phyloP scores from a whole-genome alignment of 2,797 vertebrate species.

The Leptatherina wallacei region DNA sequence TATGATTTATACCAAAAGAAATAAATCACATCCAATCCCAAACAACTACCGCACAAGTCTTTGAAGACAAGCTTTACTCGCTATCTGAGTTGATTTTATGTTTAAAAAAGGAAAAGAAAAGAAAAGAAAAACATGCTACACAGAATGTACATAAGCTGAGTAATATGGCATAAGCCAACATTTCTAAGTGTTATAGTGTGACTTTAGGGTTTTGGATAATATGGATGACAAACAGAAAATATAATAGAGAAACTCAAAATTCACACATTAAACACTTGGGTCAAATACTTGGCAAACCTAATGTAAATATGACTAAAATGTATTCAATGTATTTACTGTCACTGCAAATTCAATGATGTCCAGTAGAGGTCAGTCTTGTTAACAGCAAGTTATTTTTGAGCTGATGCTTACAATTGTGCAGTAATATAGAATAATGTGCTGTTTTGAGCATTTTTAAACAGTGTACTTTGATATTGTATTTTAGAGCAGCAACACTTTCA shows the following conservation, averaged over 20 bases:
- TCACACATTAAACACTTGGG: neutral
- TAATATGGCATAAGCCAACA: too few relatives aligned
- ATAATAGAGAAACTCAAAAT: neutral
- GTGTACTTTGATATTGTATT: too few relatives aligned
- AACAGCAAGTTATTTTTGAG: slow-evolving; percentile 19
- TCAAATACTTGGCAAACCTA: neutral
- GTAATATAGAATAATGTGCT: slow-evolving; percentile 10
- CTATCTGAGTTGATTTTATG: neutral
- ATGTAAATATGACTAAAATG: neutral
- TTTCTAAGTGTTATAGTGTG: neutral
- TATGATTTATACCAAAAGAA: neutral
- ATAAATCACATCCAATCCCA: neutral
- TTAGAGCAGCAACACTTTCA: slow-evolving; percentile 11
- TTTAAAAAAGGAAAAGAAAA: too few relatives aligned
- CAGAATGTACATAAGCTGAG: neutral
- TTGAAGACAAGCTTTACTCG: neutral
- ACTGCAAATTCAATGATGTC: slow-evolving; percentile 39
- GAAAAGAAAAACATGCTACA: neutral
- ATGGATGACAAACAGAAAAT: neutral
- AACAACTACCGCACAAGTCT: neutral
- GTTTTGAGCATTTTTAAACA: neutral
- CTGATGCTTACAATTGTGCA: slow-evolving; percentile 11
- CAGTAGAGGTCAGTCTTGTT: slow-evolving; percentile 77
- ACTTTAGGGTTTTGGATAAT: neutral
- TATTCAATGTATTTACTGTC: neutral